Base-by-base conservation (phyloP, 2,888 invertebrate species). In the Athetis lepigone region DNA sequence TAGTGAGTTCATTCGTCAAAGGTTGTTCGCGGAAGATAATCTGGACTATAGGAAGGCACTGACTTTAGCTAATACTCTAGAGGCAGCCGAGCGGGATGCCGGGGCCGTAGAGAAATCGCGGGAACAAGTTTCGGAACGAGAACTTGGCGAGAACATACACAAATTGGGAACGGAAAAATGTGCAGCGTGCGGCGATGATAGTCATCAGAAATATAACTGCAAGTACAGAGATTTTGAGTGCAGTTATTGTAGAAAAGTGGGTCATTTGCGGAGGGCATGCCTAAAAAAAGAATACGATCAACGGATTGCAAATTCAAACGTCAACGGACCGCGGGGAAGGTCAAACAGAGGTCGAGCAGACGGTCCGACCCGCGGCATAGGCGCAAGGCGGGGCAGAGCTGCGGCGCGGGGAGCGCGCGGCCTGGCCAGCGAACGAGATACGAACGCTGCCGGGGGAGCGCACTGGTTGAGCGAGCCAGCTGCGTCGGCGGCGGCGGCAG, bases 81-180 rank as follows among this genome's bases (percentile, higher is more conserved):
- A 61, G 16, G 47, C 60, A 42, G 60, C 54, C 29, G 60, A 61
- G 47, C 46, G 54, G 47, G 60, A 61, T 18, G 54, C 52, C n/a
- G 54, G 40, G 4, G 60, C 47, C 3, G 60, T 60, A 6, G 52
- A 62, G 37, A 16, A 19, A 0, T 36, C 55, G 42, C 45, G 50
- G 37, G 19, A 40, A 40, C 57, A 40, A 47, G 39, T 23, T 37
- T 27, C 39, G 36, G 50, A 59, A 36, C 43, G 18, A 37, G 50
- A 59, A 45, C 50, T 51, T 19, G 37, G 43, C 58, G 59, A 51
- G 27, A 59, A 45, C n/a, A 45, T 59, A 9, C 58, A 59, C 25
- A 51, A 59, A 13, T 11, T 59, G 2, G 50, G 11, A 43, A 43
- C 11, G 37, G 27, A 6, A 36, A 59, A 59, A n/a, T 59, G 50